Evolutionary conservation across 2,888 invertebrate genomes (phyloP), one percentile per base, ranked within the genome.

Genomic region (Pilophorus perplexus): DNA sequence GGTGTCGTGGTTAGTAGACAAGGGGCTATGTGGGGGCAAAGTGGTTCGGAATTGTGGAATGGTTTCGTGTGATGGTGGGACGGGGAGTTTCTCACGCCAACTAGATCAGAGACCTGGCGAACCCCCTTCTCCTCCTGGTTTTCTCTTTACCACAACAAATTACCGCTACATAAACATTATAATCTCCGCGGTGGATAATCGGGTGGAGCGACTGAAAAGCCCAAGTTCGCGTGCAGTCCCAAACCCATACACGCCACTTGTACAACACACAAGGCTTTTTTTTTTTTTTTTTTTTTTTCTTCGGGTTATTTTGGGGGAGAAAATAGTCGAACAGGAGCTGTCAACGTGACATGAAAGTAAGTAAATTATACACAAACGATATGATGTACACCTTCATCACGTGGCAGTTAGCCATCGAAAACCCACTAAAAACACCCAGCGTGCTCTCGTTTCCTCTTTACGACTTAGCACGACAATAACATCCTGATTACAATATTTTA

Each of bases 31-130:
- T n/a, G n/a, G n/a, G n/a, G n/a, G n/a, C n/a, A n/a, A n/a, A n/a
- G n/a, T n/a, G n/a, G n/a, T n/a, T n/a, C n/a, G n/a, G n/a, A n/a
- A n/a, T n/a, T n/a, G n/a, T n/a, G n/a, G n/a, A n/a, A n/a, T n/a
- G n/a, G n/a, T n/a, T n/a, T n/a, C n/a, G n/a, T n/a, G n/a, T n/a
- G n/a, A n/a, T n/a, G n/a, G n/a, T n/a, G n/a, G n/a, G n/a, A n/a
- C n/a, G n/a, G n/a, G 52, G 28, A 22, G 52, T 25, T 52, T 52
- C 28, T 52, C 52, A 52, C 52, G 52, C 52, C 52, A 52, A 52
- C 52, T 52, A 52, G 28, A 52, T 52, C 28, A 52, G 46, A 6
- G 4, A 2, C 16, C 44, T 44, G 10, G 14, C 14, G 16, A 5
- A n/a, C 44, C 10, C n/a, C 44, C 44, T 10, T 10, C 16, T 18